These are phyloP conservation scores for Aphelenchoides bicaudatus DNA, from an alignment of 2,888 invertebrate species.

Conservation along the genomic window DNA sequence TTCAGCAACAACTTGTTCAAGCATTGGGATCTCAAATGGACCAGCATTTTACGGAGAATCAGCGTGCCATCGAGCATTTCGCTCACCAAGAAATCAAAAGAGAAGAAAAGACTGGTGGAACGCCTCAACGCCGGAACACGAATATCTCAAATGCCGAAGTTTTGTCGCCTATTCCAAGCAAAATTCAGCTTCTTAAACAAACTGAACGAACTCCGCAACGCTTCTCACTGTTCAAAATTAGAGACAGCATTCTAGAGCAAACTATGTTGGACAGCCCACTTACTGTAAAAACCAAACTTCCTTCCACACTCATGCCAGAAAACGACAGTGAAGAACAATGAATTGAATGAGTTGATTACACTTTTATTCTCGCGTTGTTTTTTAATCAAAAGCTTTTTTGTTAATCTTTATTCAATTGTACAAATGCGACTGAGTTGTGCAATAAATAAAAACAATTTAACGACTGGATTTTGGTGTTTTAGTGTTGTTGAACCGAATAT, in stretches of 20 bases:
- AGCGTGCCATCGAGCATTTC: constrained; percentile 27
- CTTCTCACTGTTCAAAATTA: constrained; percentile 13
- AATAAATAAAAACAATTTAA: too few species aligned
- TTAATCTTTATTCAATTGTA: too few species aligned
- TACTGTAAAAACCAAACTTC: constrained; percentile 16
- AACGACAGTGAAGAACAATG: too few species aligned
- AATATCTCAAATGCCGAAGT: not conserved
- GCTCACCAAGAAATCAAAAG: constrained; percentile 28
- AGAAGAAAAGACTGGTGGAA: constrained; percentile 18
- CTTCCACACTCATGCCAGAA: not conserved
- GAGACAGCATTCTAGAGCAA: constrained; percentile 20
- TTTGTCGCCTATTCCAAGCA: constrained; percentile 9
- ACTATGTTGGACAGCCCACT: constrained; percentile 19
- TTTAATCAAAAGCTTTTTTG: too few species aligned
- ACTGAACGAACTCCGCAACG: constrained; percentile 11
- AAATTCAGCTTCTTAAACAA: constrained; percentile 12
- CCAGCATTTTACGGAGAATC: constrained; percentile 18
- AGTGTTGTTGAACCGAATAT: too few species aligned
- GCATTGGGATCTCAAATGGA: not conserved
- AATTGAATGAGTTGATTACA: too few species aligned
- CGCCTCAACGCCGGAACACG: constrained; percentile 10
- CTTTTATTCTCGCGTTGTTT: too few species aligned
- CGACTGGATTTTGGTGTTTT: too few species aligned
- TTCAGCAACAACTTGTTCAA: too few species aligned
- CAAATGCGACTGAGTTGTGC: too few species aligned